phyloP scores from a whole-genome alignment of 2,888 invertebrate species.

The Phyllotreta striolata region DNA sequence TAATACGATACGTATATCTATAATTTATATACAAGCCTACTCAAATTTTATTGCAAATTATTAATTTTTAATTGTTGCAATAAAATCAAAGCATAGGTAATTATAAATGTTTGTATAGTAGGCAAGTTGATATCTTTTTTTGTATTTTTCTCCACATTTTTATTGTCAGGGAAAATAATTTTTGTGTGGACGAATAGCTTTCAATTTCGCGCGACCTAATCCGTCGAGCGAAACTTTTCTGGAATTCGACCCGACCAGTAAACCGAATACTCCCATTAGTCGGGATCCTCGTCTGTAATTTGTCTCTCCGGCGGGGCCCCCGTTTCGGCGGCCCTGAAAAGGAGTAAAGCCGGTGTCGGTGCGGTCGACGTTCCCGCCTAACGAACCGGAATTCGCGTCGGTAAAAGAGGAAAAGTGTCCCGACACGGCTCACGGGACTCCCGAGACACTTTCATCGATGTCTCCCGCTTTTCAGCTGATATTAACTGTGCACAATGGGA shows the following conservation, averaged over 20 bases:
- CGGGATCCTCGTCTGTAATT: constrained; percentile 16
- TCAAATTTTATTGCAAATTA: too few relatives aligned
- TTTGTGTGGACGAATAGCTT: constrained; percentile 6
- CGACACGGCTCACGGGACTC: constrained; percentile 17
- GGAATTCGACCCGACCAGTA: constrained; percentile 9
- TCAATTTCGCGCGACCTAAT: not conserved
- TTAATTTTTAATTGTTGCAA: too few relatives aligned
- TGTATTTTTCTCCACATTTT: too few relatives aligned
- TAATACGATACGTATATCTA: too few relatives aligned
- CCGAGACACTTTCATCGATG: constrained; percentile 23
- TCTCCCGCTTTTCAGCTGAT: constrained; percentile 7
- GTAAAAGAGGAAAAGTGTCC: constrained; percentile 30
- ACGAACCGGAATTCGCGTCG: constrained; percentile 30
- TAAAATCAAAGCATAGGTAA: too few relatives aligned
- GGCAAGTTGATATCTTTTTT: too few relatives aligned
- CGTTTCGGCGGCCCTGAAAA: constrained; percentile 25
- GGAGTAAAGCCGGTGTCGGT: constrained; percentile 19
- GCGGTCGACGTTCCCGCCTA: constrained; percentile 30
- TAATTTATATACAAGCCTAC: too few relatives aligned
- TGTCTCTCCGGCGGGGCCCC: constrained; percentile 16
- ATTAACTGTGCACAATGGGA: constrained; percentile 19
- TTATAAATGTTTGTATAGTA: too few relatives aligned
- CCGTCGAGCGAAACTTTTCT: constrained; percentile 6
- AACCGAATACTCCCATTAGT: constrained; percentile 18
- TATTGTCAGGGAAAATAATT: too few relatives aligned